Evolutionary conservation across 2,888 invertebrate genomes (phyloP).

Genomic region (Folsomia manolachei): DNA sequence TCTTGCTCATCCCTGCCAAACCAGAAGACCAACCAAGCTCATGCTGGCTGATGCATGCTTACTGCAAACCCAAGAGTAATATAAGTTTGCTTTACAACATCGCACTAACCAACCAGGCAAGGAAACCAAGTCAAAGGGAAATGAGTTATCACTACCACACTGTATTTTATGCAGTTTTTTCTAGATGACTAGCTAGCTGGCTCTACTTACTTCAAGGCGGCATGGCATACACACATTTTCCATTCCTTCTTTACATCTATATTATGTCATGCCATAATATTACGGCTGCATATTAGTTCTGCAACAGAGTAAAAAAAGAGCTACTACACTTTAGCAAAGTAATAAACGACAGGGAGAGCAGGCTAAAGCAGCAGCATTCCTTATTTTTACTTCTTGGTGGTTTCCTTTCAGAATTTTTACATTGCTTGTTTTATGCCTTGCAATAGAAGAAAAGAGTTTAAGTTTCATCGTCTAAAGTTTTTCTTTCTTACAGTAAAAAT

Average conservation of each 20-base stretch:
- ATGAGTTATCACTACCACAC: too few relatives aligned
- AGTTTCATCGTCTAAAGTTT: neutral
- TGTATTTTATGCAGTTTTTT: conserved; percentile 2
- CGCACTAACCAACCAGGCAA: too few relatives aligned
- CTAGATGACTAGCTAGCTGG: neutral
- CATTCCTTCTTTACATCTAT: neutral
- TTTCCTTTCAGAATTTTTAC: conserved; percentile 2
- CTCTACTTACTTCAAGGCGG: neutral
- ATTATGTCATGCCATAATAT: neutral
- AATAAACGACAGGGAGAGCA: neutral
- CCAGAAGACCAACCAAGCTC: neutral
- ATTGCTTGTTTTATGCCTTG: conserved; percentile 1
- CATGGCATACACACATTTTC: neutral
- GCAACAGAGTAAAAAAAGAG: neutral
- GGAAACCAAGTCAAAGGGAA: too few relatives aligned
- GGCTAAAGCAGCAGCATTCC: neutral
- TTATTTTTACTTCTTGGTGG: neutral
- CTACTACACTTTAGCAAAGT: conserved; percentile 6
- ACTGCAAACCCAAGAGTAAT: too few relatives aligned
- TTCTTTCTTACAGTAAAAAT: neutral
- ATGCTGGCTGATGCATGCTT: too few relatives aligned
- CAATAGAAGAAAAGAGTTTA: neutral
- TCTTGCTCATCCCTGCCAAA: neutral
- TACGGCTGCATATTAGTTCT: conserved; percentile 1
- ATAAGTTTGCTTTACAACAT: too few relatives aligned